Percentiles rank a stretch among this genome's conserved stretches.
Conservation (phyloP, 92 coral and sea anemone genomes). For the Epizoanthus ramosus region DNA sequence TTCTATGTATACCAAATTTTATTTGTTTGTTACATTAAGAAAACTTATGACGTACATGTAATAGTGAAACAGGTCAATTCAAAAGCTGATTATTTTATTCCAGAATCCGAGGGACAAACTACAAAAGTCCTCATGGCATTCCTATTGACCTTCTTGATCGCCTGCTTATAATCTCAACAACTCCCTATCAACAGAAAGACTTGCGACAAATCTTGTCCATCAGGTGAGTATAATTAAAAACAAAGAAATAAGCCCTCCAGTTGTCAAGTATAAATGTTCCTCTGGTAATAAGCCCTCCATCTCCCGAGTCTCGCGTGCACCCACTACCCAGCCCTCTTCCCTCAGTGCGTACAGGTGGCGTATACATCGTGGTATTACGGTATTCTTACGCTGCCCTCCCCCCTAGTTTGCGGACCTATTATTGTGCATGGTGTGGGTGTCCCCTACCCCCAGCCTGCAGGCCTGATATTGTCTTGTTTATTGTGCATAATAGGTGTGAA, state of each 20-base stretch:
- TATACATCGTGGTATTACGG: too few relatives aligned
- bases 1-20: too few relatives aligned
- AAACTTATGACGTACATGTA: too few relatives aligned
- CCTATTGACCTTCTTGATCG: conserved; percentile 96
- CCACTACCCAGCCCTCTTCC: too few relatives aligned
- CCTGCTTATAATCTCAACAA: conserved; percentile 88
- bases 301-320: too few relatives aligned
- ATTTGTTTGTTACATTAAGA: too few relatives aligned
- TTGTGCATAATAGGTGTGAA: conserved; percentile 74
- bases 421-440: too few relatives aligned
- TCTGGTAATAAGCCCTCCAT: too few relatives aligned
- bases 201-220: conserved; percentile 87
- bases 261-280: background rate
- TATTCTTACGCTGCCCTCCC: too few relatives aligned
- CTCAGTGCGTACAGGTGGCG: too few relatives aligned
- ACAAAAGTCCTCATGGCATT: conserved; percentile 98
- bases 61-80: too few relatives aligned
- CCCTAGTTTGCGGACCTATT: too few relatives aligned
- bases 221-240: conserved; percentile 49
- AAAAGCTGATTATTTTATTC: background rate
- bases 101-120: conserved; percentile 99
- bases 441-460: background rate
- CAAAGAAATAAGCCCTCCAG: background rate
- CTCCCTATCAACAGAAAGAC: conserved; percentile 95
- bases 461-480: background rate